Conservation (phyloP, 2,888 invertebrate species). For the Ctena decussata region DNA sequence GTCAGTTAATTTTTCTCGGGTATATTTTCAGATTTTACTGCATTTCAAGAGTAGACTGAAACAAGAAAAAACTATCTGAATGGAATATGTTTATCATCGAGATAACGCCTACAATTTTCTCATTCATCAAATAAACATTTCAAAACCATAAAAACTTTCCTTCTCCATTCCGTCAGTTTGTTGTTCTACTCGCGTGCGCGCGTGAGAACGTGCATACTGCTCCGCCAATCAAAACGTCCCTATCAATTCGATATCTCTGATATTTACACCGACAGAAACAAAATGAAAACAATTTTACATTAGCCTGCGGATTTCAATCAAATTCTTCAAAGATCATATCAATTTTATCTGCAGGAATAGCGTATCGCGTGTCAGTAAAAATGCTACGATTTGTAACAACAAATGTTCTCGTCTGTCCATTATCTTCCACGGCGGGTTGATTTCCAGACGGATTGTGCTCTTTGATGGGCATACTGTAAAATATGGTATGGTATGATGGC, state of each 20-base stretch:
- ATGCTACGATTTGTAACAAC: conserved; percentile 7
- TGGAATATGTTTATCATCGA: not conserved
- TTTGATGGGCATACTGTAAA: too few relatives aligned
- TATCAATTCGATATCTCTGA: conserved; percentile 51
- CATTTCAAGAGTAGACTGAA: too few relatives aligned
- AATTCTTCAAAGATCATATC: conserved; percentile 15
- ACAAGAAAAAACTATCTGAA: not conserved
- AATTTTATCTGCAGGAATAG: not conserved
- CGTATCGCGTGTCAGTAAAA: not conserved
- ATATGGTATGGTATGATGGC: too few relatives aligned
- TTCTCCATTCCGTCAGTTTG: conserved; percentile 38
- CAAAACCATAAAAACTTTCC: not conserved
- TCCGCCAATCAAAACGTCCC: conserved; percentile 61
- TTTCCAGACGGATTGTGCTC: not conserved
- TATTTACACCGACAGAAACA: conserved; percentile 53
- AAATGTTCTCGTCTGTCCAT: not conserved
- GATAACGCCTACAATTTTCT: not conserved
- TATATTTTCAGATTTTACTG: too few relatives aligned
- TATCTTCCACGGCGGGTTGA: not conserved
- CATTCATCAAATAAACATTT: conserved; percentile 8
- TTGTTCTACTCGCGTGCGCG: conserved; percentile 58
- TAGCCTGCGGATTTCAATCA: conserved; percentile 35
- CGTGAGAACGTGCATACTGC: conserved; percentile 58
- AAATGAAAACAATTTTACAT: conserved; percentile 55
- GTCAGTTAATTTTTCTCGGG: too few relatives aligned